Evolutionary conservation across 2,888 invertebrate genomes (phyloP).

Genomic region (Pseudoips prasinana): DNA sequence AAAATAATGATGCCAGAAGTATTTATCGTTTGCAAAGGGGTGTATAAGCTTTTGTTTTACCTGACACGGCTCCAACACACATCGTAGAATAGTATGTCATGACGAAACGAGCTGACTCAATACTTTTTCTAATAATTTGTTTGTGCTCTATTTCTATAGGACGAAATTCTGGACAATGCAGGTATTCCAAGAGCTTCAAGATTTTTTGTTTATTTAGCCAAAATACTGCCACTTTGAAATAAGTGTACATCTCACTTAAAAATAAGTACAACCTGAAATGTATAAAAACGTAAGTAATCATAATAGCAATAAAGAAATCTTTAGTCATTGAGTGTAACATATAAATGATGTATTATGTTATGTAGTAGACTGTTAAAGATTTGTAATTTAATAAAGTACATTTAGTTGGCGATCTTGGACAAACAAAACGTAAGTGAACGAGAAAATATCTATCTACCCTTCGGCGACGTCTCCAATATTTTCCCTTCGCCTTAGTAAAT

Average conservation of each 20-base stretch:
- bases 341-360: no score
- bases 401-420: slow-evolving; percentile 36
- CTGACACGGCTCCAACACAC: slow-evolving; percentile 73
- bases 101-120: slow-evolving; percentile 63
- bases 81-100: slow-evolving; percentile 72
- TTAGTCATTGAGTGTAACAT: no score
- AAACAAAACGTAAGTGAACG: slow-evolving; percentile 34
- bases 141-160: slow-evolving; percentile 64
- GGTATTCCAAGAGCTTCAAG: slow-evolving; percentile 56
- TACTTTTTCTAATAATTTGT: slow-evolving; percentile 59
- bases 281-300: no score
- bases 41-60: slow-evolving; percentile 33
- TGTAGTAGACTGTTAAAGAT: background rate
- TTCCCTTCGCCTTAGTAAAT: slow-evolving; percentile 84
- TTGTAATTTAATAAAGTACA: slow-evolving; percentile 30
- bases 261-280: slow-evolving; percentile 72
- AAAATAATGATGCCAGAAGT: no score
- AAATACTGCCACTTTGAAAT: slow-evolving; percentile 70
- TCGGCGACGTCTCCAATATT: slow-evolving; percentile 83
- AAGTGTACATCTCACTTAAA: slow-evolving; percentile 77
- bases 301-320: no score
- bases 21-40: no score
- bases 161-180: slow-evolving; percentile 65
- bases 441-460: slow-evolving; percentile 55
- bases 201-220: slow-evolving; percentile 71